A percentile compares a stretch with the other conserved stretches of the same genome.
Conservation (phyloP, 1,140 invertebrate genomes). For the Panagrolaimus sp. region DNA sequence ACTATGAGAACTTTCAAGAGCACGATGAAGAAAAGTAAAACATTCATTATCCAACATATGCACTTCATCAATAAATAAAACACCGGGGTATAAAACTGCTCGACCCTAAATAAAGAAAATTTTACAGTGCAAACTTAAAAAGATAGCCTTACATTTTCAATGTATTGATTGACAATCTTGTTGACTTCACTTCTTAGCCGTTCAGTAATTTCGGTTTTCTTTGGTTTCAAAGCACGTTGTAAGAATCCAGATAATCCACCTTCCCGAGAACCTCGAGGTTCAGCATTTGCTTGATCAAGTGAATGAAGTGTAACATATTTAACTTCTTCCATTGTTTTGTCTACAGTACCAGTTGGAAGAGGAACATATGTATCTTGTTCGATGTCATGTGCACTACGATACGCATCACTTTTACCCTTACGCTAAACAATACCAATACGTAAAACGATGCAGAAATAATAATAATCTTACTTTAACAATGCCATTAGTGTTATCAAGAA, state of each 20-base stretch:
- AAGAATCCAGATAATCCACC: conserved; percentile 93
- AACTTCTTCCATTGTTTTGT: conserved; percentile 98
- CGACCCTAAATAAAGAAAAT: conserved; percentile 70
- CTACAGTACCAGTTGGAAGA: conserved; percentile 96
- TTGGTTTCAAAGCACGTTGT: conserved; percentile 95
- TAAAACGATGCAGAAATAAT: conserved; percentile 20
- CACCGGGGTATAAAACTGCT: conserved; percentile 94
- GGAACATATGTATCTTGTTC: conserved; percentile 99
- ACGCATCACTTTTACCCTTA: conserved; percentile 92
- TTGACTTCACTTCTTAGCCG: conserved; percentile 96
- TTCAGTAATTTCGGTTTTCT: conserved; percentile 99
- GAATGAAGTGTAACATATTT: conserved; percentile 80
- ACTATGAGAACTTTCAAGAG: conserved; percentile 89
- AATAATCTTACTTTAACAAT: conserved; percentile 70
- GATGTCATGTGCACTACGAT: conserved; percentile 96
- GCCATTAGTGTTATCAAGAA: conserved; percentile 95
- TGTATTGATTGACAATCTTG: conserved; percentile 97
- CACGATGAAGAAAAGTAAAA: conserved; percentile 94
- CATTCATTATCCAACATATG: conserved; percentile 99
- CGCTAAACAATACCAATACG: conserved; percentile 64
- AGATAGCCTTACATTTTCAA: conserved; percentile 66
- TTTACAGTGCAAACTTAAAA: neutral
- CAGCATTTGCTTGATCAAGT: conserved; percentile 85
- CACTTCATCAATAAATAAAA: conserved; percentile 99
- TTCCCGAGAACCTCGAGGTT: conserved; percentile 69